phyloP scores from a whole-genome alignment of 2,888 invertebrate genomes.

The Tipula vernalis region DNA sequence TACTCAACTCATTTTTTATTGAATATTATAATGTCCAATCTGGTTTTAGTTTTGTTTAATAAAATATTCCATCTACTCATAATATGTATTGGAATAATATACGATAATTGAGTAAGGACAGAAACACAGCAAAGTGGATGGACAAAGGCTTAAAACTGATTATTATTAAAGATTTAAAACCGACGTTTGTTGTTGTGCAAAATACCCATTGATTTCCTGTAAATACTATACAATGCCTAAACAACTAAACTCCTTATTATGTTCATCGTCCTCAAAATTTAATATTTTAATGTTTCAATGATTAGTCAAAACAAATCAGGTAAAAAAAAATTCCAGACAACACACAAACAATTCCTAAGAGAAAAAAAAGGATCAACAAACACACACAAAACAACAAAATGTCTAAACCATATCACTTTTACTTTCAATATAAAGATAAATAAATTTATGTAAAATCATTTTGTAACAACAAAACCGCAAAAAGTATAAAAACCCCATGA shows the following conservation, averaged over 20 bases:
- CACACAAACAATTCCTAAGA: background rate
- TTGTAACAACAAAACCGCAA: background rate
- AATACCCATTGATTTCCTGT: too few species aligned
- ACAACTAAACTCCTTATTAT: background rate
- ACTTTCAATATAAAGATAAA: background rate
- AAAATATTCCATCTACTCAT: background rate
- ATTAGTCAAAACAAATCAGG: background rate
- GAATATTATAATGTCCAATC: background rate
- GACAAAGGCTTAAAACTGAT: background rate
- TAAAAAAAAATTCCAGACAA: background rate
- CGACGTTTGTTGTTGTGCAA: too few species aligned
- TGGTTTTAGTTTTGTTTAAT: background rate
- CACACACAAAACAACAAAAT: background rate
- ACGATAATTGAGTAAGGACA: background rate
- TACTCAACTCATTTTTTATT: background rate
- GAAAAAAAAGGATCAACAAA: background rate
- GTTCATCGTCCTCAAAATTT: background rate
- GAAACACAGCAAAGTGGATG: background rate
- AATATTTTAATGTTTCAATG: background rate
- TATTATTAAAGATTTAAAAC: background rate
- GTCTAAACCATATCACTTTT: background rate
- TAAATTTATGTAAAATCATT: background rate
- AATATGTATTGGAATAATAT: background rate
- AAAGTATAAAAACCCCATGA: background rate
- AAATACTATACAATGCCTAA: too few species aligned